A percentile compares a stretch with the other conserved stretches of the same genome.
Evolutionary conservation across 2,113 vertebrate genomes (phyloP).

Genomic region (Oceanodroma tethys): DNA sequence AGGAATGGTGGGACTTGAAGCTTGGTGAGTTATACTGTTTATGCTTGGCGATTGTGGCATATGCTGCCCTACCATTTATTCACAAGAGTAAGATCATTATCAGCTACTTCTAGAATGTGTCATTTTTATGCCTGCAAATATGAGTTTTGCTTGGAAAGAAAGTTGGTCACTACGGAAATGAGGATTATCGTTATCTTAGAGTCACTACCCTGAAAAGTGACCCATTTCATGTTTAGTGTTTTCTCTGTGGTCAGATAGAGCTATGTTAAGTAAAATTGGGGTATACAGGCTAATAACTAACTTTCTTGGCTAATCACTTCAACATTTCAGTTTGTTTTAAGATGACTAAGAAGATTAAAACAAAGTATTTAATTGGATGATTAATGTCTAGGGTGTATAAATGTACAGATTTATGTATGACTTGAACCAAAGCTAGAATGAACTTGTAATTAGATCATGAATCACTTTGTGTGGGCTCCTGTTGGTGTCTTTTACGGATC

Average conservation of each 20-base stretch:
- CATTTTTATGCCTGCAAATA: neutral
- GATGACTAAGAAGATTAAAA: neutral
- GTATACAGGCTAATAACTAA: neutral
- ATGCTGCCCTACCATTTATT: neutral
- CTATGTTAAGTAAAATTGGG: neutral
- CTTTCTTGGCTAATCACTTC: neutral
- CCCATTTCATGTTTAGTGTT: neutral
- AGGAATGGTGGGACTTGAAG: neutral
- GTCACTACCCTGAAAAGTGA: neutral
- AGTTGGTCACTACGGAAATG: neutral
- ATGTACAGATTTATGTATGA: neutral
- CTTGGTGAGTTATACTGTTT: neutral
- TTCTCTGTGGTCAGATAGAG: neutral
- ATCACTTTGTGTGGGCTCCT: neutral
- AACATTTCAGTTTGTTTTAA: neutral
- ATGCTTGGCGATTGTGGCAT: fast-evolving
- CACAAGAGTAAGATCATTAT: neutral
- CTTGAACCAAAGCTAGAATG: neutral
- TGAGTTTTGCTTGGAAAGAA: neutral
- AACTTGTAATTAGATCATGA: neutral
- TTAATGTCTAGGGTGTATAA: neutral
- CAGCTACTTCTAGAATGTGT: neutral
- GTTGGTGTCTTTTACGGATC: neutral
- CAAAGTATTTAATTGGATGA: neutral
- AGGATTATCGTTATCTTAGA: neutral